Percentiles rank a stretch among this genome's conserved stretches.
Conservation (phyloP, 2,113 vertebrate species). For the Ceratotherium simum region DNA sequence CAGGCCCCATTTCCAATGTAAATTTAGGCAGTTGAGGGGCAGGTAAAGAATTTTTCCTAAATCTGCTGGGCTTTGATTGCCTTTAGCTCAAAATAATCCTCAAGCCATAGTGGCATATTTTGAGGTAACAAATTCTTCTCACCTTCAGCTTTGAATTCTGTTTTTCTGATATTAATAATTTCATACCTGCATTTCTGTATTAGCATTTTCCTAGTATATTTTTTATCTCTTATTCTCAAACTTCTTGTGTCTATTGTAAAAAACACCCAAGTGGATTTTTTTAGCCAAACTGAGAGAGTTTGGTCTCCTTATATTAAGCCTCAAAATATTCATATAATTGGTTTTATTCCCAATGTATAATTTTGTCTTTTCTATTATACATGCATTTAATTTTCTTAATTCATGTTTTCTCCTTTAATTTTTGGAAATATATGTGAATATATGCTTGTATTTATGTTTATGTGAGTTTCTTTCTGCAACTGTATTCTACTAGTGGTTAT, state of each 20-base stretch:
- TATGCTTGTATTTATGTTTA: background rate
- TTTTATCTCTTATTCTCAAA: constrained; percentile 22
- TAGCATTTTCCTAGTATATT: background rate
- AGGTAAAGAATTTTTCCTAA: too few relatives aligned
- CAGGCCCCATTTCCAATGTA: too few relatives aligned
- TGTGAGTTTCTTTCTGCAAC: background rate
- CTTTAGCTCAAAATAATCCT: too few relatives aligned
- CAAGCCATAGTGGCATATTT: too few relatives aligned
- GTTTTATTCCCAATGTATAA: background rate
- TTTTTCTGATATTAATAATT: constrained; percentile 11
- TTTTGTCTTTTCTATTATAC: background rate
- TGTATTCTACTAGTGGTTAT: background rate
- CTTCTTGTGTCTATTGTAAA: background rate
- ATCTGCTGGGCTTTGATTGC: too few relatives aligned
- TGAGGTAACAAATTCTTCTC: too few relatives aligned
- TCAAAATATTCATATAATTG: background rate
- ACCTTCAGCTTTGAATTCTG: background rate
- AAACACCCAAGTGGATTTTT: background rate
- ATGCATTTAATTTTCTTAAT: background rate
- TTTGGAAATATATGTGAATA: background rate
- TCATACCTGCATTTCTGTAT: background rate
- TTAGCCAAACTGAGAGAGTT: background rate
- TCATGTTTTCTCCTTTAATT: background rate
- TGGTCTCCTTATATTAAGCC: background rate
- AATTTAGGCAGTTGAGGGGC: too few relatives aligned